Percentiles rank a stretch among this genome's conserved stretches.
phyloP scores from a whole-genome alignment of 2,113 vertebrate genomes.

The Labrus mixtus region DNA sequence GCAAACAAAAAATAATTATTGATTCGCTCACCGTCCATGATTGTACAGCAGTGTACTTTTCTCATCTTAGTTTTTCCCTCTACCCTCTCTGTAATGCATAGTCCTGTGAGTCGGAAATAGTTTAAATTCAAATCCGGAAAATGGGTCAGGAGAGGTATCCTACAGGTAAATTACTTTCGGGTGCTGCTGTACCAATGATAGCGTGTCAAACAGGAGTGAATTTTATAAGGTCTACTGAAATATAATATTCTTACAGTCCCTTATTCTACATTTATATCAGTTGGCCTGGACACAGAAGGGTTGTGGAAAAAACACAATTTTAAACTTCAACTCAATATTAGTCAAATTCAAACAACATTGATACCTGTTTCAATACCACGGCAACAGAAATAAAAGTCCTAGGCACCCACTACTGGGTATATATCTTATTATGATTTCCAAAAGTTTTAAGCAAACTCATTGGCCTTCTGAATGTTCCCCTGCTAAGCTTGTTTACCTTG shows the following conservation, averaged over 20 bases:
- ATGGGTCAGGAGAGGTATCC: constrained; percentile 72
- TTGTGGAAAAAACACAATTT: too few relatives aligned
- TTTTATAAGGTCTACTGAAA: neutral
- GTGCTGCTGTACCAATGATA: constrained; percentile 37
- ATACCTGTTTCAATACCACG: too few relatives aligned
- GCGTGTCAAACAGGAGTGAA: constrained; percentile 25
- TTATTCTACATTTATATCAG: neutral
- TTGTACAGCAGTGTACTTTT: constrained; percentile 38
- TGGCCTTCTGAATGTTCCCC: neutral
- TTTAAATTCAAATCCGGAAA: constrained; percentile 72
- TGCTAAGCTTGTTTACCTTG: neutral
- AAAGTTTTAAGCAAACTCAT: too few relatives aligned
- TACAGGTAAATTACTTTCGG: constrained; percentile 61
- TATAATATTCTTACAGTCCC: neutral
- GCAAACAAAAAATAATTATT: constrained; percentile 45
- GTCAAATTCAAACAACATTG: too few relatives aligned
- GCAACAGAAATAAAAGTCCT: too few relatives aligned
- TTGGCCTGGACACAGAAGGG: neutral
- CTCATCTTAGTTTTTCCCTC: constrained; percentile 35
- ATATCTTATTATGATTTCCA: too few relatives aligned
- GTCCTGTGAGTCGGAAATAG: constrained; percentile 56
- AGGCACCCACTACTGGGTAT: too few relatives aligned
- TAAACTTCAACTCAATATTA: too few relatives aligned
- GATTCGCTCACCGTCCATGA: constrained; percentile 55
- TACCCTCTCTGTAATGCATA: constrained; percentile 47